Conservation (phyloP, 1,140 invertebrate species). For the Diachasma alloeum region DNA sequence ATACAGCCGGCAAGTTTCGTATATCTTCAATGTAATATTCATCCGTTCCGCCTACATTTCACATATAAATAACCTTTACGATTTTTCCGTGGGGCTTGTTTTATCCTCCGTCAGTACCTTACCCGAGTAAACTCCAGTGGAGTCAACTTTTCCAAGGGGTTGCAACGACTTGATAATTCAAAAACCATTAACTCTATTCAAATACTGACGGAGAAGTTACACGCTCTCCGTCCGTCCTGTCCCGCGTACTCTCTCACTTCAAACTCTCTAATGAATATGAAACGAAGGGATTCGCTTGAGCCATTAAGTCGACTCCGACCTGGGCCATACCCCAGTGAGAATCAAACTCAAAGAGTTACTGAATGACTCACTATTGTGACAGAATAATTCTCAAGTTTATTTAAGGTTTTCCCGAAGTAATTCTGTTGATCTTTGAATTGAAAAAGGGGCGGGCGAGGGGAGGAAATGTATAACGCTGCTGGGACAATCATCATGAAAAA, state of each 20-base stretch:
- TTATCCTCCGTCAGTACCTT: neutral
- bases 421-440: neutral
- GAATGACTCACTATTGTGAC: neutral
- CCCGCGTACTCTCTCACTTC: neutral
- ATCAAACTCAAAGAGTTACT: neutral
- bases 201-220: slow-evolving; percentile 13
- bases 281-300: slow-evolving; percentile 12
- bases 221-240: neutral
- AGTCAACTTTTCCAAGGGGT: slow-evolving; percentile 19
- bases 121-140: neutral
- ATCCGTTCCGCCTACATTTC: no score
- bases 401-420: neutral
- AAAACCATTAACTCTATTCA: slow-evolving; percentile 34
- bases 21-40: no score
- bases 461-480: no score
- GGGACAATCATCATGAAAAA: no score
- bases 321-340: neutral
- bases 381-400: neutral
- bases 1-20: no score
- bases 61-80: no score
- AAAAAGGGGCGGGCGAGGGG: neutral
- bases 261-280: slow-evolving; percentile 24
- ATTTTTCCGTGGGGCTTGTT: no score
- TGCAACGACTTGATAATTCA: slow-evolving; percentile 30
- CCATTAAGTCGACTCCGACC: neutral